These are phyloP conservation scores for Anoplolepis gracilipes DNA, from an alignment of 1,140 invertebrate species.

Conservation along the genomic window DNA sequence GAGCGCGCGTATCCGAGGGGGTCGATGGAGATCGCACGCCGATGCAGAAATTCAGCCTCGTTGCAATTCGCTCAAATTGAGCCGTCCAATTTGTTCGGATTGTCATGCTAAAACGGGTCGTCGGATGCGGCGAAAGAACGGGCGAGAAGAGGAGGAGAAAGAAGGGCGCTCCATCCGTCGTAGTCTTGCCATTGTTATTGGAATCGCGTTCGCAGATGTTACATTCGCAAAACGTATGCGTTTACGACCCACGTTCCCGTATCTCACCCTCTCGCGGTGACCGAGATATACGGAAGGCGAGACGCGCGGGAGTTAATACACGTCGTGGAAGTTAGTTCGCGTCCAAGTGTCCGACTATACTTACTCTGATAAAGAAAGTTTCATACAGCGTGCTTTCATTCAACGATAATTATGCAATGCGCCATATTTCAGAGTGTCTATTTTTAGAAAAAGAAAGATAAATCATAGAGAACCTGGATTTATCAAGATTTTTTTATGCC, in stretches of 20 bases:
- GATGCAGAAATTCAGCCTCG: slow-evolving; percentile 30
- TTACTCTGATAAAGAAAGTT: neutral
- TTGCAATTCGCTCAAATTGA: slow-evolving; percentile 84
- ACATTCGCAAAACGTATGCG: slow-evolving; percentile 1
- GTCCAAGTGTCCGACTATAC: neutral
- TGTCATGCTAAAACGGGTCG: slow-evolving; percentile 81
- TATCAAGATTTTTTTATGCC: no score
- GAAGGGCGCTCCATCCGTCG: slow-evolving; percentile 48
- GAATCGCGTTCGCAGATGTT: neutral
- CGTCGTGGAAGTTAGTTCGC: neutral
- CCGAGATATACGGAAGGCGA: neutral
- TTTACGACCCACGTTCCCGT: neutral
- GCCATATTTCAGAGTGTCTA: neutral
- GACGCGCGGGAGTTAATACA: neutral
- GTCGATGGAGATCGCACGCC: slow-evolving; percentile 43
- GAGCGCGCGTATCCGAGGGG: slow-evolving; percentile 34
- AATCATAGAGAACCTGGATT: no score
- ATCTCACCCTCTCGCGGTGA: neutral
- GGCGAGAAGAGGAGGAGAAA: slow-evolving; percentile 53
- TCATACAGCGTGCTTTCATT: neutral
- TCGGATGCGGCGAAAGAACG: slow-evolving; percentile 53
- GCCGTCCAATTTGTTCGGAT: slow-evolving; percentile 83
- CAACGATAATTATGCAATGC: slow-evolving; percentile 34
- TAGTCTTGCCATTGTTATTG: slow-evolving; percentile 33
- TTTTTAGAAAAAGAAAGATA: no score